A percentile compares a stretch with the other conserved stretches of the same genome.
phyloP scores from a whole-genome alignment of 2,888 invertebrate species.

The Erebia aethiops region DNA sequence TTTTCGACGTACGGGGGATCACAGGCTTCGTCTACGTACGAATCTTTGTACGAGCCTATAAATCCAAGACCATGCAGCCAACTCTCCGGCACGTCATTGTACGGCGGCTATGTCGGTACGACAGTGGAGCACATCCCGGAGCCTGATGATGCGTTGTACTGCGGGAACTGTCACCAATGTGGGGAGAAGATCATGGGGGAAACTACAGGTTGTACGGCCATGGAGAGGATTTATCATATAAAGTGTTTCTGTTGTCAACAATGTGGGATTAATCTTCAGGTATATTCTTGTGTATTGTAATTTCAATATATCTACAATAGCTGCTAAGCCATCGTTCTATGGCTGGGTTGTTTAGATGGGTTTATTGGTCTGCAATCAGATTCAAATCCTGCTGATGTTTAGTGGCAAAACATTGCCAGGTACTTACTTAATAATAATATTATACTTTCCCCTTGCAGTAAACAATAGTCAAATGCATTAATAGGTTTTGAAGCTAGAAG shows the following conservation, averaged over 20 bases:
- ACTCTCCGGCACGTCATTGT: constrained; percentile 83
- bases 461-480: no score
- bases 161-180: constrained; percentile 96
- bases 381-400: no score
- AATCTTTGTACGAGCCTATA: constrained; percentile 86
- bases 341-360: no score
- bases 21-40: constrained; percentile 86
- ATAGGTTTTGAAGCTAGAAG: no score
- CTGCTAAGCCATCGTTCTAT: no score
- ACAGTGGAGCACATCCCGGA: constrained; percentile 93
- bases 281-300: constrained; percentile 41
- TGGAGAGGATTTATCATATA: constrained; percentile 98
- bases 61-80: constrained; percentile 84
- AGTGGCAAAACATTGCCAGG: no score
- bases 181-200: constrained; percentile 96
- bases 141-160: constrained; percentile 86
- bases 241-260: constrained; percentile 97
- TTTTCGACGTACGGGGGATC: constrained; percentile 83
- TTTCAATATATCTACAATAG: not conserved
- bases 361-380: no score
- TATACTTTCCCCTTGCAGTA: no score
- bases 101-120: constrained; percentile 85
- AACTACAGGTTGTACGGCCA: constrained; percentile 98
- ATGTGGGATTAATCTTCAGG: constrained; percentile 93
- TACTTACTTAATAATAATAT: no score